These are phyloP conservation scores for Piprites chloris DNA, from an alignment of 2,113 vertebrate species.

Conservation along the genomic window DNA sequence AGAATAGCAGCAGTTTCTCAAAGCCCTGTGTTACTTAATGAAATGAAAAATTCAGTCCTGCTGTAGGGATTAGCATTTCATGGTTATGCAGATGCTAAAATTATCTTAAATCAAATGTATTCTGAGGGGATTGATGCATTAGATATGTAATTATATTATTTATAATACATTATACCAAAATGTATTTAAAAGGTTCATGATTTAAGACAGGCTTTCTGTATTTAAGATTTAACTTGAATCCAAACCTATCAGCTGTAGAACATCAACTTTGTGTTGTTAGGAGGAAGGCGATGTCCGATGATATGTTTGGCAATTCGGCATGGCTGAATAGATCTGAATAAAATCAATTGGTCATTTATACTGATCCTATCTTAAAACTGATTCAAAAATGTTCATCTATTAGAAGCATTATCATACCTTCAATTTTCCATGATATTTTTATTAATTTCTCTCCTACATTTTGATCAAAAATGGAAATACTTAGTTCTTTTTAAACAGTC, in stretches of 20 bases:
- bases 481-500: not conserved
- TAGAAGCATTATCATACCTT: not conserved
- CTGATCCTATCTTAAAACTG: not conserved
- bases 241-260: not conserved
- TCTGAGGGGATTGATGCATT: not conserved
- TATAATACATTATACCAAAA: no score
- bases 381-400: not conserved
- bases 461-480: not conserved
- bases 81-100: not conserved
- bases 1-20: not conserved
- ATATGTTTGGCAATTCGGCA: not conserved
- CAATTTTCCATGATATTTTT: not conserved
- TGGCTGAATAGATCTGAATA: not conserved
- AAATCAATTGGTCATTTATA: not conserved
- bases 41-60: not conserved
- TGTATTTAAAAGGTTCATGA: not conserved
- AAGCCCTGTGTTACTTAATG: not conserved
- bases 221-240: not conserved
- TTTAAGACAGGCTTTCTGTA: not conserved
- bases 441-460: not conserved
- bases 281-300: not conserved
- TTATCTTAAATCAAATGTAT: not conserved
- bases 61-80: not conserved
- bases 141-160: not conserved
- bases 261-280: not conserved